Percentiles rank a stretch among this genome's conserved stretches.
phyloP scores from a whole-genome alignment of 2,797 vertebrate genomes.

The Oreortyx pictus region DNA sequence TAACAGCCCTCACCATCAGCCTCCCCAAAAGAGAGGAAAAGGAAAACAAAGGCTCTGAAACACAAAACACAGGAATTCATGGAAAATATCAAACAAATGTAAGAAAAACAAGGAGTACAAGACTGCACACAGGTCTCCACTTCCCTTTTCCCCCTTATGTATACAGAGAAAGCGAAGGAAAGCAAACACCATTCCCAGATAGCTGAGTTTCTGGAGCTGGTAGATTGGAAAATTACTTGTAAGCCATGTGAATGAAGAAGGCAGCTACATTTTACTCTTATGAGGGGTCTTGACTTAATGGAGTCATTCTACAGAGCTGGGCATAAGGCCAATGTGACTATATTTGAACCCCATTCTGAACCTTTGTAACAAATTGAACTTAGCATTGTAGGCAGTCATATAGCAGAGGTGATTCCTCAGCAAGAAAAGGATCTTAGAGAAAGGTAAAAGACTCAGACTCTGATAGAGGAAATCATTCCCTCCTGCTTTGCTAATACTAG shows the following conservation, averaged over 20 bases:
- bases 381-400: not conserved
- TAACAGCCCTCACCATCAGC: slow-evolving; percentile 23
- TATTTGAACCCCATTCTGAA: not conserved
- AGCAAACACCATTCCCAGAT: not conserved
- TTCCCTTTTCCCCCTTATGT: slow-evolving; percentile 21
- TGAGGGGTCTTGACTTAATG: not conserved
- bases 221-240: not conserved
- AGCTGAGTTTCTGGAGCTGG: not conserved
- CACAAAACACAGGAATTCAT: slow-evolving; percentile 58
- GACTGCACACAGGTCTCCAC: not conserved
- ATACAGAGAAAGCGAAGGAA: slow-evolving; percentile 4
- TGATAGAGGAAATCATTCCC: not conserved
- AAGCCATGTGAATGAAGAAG: not conserved
- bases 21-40: slow-evolving; percentile 59
- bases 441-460: accelerated
- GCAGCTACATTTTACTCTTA: not conserved
- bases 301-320: not conserved
- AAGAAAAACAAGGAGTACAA: slow-evolving; percentile 48
- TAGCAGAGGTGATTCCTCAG: not conserved
- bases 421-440: not conserved
- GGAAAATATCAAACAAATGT: slow-evolving; percentile 58
- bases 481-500: not conserved
- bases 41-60: slow-evolving; percentile 59
- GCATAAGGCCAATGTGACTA: not conserved
- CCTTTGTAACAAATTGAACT: not conserved